Evolutionary conservation across 2,797 vertebrate genomes (phyloP), one percentile per base, ranked within the genome.

Genomic region (Sorex maritimensis): DNA sequence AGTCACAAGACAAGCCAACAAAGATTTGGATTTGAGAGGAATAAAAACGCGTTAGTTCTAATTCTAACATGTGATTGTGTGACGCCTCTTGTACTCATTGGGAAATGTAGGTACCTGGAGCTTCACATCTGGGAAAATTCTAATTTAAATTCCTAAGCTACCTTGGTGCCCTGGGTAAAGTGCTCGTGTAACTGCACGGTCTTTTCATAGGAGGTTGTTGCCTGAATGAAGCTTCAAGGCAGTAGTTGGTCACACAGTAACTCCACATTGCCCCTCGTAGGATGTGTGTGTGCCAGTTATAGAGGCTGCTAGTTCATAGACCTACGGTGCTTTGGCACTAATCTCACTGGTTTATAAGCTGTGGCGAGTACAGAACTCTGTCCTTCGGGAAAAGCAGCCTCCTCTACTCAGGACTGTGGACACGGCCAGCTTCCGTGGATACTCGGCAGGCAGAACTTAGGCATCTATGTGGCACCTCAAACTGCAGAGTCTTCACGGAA

Each of bases 281-380:
- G 90, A 86, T 93, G 95, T 38, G 12, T 6, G 65, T 68, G 3
- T 72, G 19, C 12, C 77, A 9, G 10, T 94, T 86, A 81, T 17
- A 72, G 65, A 81, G 72, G 77, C 82, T 88, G 19, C n/a, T 78
- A 28, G 17, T 26, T 92, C 71, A 68, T 72, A 94, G 87, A 97
- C 80, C 63, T 96, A 86, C 58, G 68, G 26, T 75, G 95, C 73
- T 83, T 80, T 55, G 24, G 38, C 46, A 68, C 26, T 93, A 86
- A 92, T 93, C 91, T 78, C 52, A 30, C 58, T 95, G 95, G 96
- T 96, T 97, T 95, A 90, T 89, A 96, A 81, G 34, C 73, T n/a
- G 49, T 95, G 89, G 67, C 72, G 89, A 28, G 68, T 95, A 96
- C 88, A 96, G 86, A 67, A 81, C 23, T 82, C 6, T n/a, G 68